Conservation (phyloP, 2,888 invertebrate species). For the Acrocyrtus sp. region DNA sequence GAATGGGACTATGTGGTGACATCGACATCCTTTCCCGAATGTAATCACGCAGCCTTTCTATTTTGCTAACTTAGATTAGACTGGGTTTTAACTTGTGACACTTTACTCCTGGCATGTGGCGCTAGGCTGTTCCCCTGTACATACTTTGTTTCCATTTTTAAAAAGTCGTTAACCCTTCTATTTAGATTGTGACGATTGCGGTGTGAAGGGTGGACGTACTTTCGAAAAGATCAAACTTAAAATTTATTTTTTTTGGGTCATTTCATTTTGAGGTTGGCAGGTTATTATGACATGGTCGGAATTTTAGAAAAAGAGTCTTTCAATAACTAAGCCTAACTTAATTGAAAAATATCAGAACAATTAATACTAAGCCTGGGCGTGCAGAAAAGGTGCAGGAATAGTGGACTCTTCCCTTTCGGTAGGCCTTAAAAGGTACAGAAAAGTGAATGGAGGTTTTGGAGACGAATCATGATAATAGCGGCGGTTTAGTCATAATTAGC, state of each 20-base stretch:
- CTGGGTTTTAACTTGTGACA: no score
- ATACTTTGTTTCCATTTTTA: neutral
- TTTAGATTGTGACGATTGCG: neutral
- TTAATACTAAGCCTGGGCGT: no score
- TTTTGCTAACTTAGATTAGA: no score
- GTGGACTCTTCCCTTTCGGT: constrained; percentile 23
- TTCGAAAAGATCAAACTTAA: no score
- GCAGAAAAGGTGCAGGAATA: constrained; percentile 1
- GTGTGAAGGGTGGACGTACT: neutral
- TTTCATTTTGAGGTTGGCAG: constrained; percentile 12
- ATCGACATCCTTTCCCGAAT: no score
- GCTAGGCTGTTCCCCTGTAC: neutral
- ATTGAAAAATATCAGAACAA: no score
- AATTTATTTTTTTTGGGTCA: constrained; percentile 9
- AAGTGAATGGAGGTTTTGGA: constrained; percentile 13
- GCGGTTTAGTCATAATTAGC: no score
- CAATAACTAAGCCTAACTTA: neutral
- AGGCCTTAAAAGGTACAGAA: no score
- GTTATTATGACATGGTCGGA: neutral
- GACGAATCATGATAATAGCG: neutral
- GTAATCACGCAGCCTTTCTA: no score
- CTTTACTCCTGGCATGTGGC: no score
- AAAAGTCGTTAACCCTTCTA: neutral
- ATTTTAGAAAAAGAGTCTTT: neutral
- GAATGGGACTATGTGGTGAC: no score